Evolutionary conservation across 2,113 vertebrate genomes (phyloP).

Genomic region (Rafetus swinhoei): DNA sequence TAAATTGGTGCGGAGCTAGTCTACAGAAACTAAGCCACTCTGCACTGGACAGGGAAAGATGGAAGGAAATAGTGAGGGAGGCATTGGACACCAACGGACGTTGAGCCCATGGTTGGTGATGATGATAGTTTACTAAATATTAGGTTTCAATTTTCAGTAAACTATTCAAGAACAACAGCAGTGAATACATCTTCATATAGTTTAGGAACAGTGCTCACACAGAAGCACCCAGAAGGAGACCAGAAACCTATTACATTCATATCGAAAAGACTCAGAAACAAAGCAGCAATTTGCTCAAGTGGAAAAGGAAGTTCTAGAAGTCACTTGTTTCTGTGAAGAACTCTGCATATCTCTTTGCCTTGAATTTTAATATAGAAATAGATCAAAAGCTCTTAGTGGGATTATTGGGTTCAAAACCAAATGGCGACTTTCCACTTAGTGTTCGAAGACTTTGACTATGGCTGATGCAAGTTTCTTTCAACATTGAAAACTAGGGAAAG

Average conservation of each 20-base stretch:
- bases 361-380: neutral
- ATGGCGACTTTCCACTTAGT: neutral
- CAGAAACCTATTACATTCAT: neutral
- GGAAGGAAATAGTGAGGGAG: too few species aligned
- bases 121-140: too few species aligned
- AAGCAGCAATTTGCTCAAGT: neutral
- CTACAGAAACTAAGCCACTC: too few species aligned
- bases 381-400: neutral
- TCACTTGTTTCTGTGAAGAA: neutral
- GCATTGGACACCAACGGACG: too few species aligned
- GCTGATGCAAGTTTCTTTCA: neutral
- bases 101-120: too few species aligned
- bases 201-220: neutral
- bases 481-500: neutral
- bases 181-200: neutral
- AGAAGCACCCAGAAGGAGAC: neutral
- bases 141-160: neutral
- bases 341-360: neutral
- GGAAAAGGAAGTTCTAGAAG: neutral
- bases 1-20: too few species aligned
- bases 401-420: neutral
- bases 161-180: neutral
- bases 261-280: neutral
- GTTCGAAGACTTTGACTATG: neutral
- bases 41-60: too few species aligned